Conservation (phyloP, 1,140 invertebrate genomes). For the Drosophila watanabei region DNA sequence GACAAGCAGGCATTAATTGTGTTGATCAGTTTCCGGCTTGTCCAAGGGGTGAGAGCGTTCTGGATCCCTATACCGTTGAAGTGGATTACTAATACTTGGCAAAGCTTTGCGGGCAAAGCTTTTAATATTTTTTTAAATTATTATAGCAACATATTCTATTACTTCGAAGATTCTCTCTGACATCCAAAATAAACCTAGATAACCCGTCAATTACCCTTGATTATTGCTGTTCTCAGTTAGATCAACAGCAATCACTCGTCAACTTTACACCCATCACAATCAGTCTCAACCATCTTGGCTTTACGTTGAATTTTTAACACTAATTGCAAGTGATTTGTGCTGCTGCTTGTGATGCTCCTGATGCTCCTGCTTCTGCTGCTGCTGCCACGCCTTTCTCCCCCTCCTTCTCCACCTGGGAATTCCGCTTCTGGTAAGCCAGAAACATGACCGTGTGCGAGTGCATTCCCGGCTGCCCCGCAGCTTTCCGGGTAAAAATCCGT, state of each 20-base stretch:
- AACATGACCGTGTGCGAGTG: constrained; percentile 29
- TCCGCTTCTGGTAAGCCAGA: constrained; percentile 32
- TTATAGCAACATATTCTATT: background rate
- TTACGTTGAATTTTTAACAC: constrained; percentile 39
- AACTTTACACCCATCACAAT: constrained; percentile 21
- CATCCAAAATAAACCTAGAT: constrained; percentile 5
- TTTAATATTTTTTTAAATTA: background rate
- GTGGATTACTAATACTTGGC: constrained; percentile 10
- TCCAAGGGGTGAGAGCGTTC: constrained; percentile 59
- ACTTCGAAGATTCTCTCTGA: background rate
- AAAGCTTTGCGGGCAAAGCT: constrained; percentile 33
- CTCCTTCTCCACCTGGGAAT: constrained; percentile 1
- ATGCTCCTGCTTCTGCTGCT: background rate
- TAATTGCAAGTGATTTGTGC: constrained; percentile 53
- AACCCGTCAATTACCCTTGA: constrained; percentile 7
- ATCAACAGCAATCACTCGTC: constrained; percentile 32
- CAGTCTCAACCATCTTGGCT: constrained; percentile 9
- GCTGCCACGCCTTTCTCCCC: constrained; percentile 19
- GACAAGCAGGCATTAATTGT: constrained; percentile 67
- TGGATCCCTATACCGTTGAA: constrained; percentile 66
- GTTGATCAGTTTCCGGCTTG: constrained; percentile 47
- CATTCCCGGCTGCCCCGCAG: constrained; percentile 13
- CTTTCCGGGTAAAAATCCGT: constrained; percentile 20
- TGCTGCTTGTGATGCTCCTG: constrained; percentile 16
- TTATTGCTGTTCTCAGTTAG: constrained; percentile 12